Evolutionary conservation across 2,888 invertebrate genomes (phyloP), one percentile per base, ranked within the genome.

Genomic region (Ptilodon capucinus): DNA sequence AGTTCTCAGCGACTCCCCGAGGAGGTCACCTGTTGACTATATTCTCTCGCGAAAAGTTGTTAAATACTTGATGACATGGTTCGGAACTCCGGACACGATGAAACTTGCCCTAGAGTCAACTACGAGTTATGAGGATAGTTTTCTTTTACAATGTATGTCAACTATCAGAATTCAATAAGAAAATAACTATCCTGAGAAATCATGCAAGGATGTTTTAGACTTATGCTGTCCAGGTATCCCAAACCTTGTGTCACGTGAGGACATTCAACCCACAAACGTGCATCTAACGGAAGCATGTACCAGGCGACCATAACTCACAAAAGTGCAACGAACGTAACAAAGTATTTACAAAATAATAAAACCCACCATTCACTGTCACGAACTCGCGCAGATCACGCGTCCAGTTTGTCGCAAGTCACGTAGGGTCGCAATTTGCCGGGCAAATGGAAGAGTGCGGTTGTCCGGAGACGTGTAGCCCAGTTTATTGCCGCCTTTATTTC

Each of bases 401-500:
- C 58, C 57, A 50, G 69, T 65, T 68, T 65, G 66, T 60, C 64
- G 53, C 51, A 58, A 57, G 73, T 73, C 79, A 79, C 79, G 79
- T 79, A 66, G 60, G 49, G 45, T 60, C 64, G 66, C 78, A 74
- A 78, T 76, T 76, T 76, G 74, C 76, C 63, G 68, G 45, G 67
- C 69, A 71, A 74, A 79, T 78, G 76, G 81, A 75, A 72, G 69
- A 75, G 60, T 70, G 73, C 48, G 69, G 78, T 76, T 69, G 55
- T 53, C 62, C 51, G 21, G 60, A 48, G 66, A 79, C 79, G 81
- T 79, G 81, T 65, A 56, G 63, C 61, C 51, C 53, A 57, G 58
- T 74, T 79, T 79, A 79, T 73, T 64, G 61, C 69, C 41, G 46
- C 54, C 72, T 75, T 76, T 78, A 78, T 78, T 75, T 72, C 51